A percentile compares a stretch with the other conserved stretches of the same genome.
Evolutionary conservation across 2,888 invertebrate genomes (phyloP).

Genomic region (Lepidocyrtinus sp.): DNA sequence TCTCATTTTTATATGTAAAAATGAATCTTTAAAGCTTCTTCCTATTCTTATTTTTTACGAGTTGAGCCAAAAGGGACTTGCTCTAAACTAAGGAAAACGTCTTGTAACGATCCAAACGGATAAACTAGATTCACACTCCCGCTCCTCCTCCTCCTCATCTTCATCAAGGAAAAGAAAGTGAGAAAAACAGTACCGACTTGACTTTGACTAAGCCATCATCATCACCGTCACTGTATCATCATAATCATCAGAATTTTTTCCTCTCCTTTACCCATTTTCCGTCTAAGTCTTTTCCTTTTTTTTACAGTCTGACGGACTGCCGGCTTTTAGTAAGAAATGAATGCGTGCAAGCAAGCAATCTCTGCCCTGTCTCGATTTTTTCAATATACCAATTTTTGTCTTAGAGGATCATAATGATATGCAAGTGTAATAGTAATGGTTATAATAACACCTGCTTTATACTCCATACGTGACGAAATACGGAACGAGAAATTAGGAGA

Average conservation of each 20-base stretch:
- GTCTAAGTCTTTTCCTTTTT: background rate
- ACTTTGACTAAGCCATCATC: constrained; percentile 12
- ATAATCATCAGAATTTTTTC: background rate
- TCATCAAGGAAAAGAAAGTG: constrained; percentile 10
- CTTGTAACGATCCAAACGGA: constrained; percentile 31
- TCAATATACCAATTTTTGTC: constrained; percentile 28
- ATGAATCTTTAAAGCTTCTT: constrained; percentile 17
- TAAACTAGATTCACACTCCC: constrained; percentile 52
- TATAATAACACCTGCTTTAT: constrained; percentile 10
- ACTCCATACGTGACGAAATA: constrained; percentile 7
- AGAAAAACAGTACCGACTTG: constrained; percentile 8
- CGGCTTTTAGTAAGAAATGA: constrained; percentile 8
- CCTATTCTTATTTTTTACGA: background rate
- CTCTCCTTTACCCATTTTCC: constrained; percentile 9
- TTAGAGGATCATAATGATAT: constrained; percentile 29
- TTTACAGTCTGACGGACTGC: background rate
- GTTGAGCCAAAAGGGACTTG: constrained; percentile 49
- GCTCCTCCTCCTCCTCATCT: constrained; percentile 14
- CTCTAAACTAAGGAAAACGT: constrained; percentile 41
- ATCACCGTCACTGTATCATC: too few relatives aligned
- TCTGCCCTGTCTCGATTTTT: constrained; percentile 14
- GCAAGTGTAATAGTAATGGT: constrained; percentile 27
- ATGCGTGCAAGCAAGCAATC: constrained; percentile 9
- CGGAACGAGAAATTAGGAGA: background rate
- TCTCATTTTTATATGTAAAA: background rate